Evolutionary conservation across 2,888 invertebrate genomes (phyloP), one percentile per base, ranked within the genome.

Genomic region (Tethea ocularis): DNA sequence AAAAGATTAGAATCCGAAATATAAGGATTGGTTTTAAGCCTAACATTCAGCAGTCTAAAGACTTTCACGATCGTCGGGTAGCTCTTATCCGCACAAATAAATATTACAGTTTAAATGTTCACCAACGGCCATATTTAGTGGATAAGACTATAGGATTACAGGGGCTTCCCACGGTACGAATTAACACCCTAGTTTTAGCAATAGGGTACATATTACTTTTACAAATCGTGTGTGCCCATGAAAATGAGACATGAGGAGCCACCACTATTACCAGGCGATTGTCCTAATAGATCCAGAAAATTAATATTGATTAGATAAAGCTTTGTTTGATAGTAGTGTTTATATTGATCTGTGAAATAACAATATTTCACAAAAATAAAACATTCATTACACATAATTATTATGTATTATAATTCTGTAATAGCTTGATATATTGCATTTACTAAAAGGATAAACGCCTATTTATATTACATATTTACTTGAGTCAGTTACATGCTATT

Each of bases 401-500:
- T n/a, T n/a, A n/a, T n/a, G 20, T 46, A 46, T 20, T 46, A 20
- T 20, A 20, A 46, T 46, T 20, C 17, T 20, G 46, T 46, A 46
- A 46, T 10, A 46, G 46, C 20, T 10, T 46, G 20, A 15, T 46
- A 46, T 15, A 46, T 46, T 46, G 46, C 46, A 46, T 46, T 46
- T 46, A 46, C 17, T 20, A 46, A 46, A 46, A 46, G 46, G n/a
- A 46, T 46, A 46, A n/a, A 46, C 20, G 20, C 17, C 46, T 46
- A 46, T 46, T 46, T 20, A 46, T 46, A 10, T 0, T 20, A 46
- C 10, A 46, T 46, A 20, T 46, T 46, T n/a, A 46, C 46, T n/a
- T 46, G 46, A 46, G 46, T 46, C 46, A 46, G 46, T 46, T 20
- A 46, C 46, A 46, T 20, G 46, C 46, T 46, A 46, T 41, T 41